phyloP scores from a whole-genome alignment of 1,140 invertebrate species.

The Sinella curviseta region DNA sequence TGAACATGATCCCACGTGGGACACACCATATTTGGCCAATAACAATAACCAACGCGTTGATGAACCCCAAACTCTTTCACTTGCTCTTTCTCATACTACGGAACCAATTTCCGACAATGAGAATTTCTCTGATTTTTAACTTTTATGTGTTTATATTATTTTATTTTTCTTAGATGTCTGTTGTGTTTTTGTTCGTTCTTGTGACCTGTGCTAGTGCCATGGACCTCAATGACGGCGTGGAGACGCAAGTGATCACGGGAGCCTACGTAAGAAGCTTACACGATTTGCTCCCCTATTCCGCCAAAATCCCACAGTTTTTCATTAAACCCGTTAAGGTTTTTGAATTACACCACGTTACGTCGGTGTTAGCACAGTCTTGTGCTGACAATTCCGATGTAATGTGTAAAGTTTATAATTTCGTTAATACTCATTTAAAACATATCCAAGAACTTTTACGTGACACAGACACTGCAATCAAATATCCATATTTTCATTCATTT shows the following conservation, averaged over 20 bases:
- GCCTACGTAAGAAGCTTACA: not conserved
- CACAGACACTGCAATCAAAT: not conserved
- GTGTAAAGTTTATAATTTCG: not conserved
- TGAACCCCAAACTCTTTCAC: no score
- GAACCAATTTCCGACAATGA: no score
- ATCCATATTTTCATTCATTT: not conserved
- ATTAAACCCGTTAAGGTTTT: not conserved
- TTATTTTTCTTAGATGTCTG: no score
- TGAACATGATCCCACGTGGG: no score
- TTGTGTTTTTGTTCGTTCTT: no score
- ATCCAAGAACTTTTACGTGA: not conserved
- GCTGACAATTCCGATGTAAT: not conserved
- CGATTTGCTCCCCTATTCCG: not conserved
- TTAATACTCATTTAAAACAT: not conserved
- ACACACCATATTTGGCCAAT: no score
- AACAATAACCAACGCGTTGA: no score
- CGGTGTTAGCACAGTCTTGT: no score
- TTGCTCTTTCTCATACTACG: no score
- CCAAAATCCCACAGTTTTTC: not conserved
- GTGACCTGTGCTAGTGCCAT: no score
- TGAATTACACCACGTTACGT: not conserved
- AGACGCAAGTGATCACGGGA: not conserved
- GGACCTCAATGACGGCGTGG: not conserved
- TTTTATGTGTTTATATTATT: no score
- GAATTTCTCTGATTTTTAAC: no score